A percentile compares a stretch with the other conserved stretches of the same genome.
These are phyloP conservation scores for Mamestra configurata DNA, from an alignment of 1,140 invertebrate genomes.

Conservation along the genomic window DNA sequence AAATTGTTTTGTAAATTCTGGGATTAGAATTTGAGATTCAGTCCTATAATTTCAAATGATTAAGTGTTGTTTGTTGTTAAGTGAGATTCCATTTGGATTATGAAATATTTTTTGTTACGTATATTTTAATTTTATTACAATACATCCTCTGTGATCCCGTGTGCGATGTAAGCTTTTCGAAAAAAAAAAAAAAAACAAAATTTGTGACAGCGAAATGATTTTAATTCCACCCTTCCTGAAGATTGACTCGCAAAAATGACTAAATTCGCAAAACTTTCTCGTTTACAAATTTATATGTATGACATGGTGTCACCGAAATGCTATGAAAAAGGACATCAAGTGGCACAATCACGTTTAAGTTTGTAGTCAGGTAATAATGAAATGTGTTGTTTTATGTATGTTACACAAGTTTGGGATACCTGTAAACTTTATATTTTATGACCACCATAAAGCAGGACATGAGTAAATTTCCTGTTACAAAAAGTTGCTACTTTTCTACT, in stretches of 20 bases:
- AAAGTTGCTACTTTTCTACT: constrained; percentile 9
- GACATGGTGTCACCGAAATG: neutral
- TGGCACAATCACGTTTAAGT: neutral
- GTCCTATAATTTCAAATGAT: too few relatives aligned
- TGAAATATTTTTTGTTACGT: too few relatives aligned
- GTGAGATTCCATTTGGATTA: too few relatives aligned
- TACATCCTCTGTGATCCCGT: neutral
- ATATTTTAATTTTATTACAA: neutral
- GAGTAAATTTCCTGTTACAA: constrained; percentile 7
- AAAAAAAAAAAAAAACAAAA: neutral
- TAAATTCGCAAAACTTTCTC: constrained; percentile 2
- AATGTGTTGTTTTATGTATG: constrained; percentile 42
- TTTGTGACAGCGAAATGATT: constrained; percentile 2
- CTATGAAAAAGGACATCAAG: constrained; percentile 8
- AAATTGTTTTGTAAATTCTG: too few relatives aligned
- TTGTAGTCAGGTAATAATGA: constrained; percentile 12
- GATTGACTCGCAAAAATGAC: constrained; percentile 12
- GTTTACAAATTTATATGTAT: neutral
- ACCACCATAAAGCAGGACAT: neutral
- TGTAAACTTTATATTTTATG: constrained; percentile 42
- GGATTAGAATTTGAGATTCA: too few relatives aligned
- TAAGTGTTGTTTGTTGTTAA: too few relatives aligned
- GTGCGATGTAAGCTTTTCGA: neutral
- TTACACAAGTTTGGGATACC: constrained; percentile 7
- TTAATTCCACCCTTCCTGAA: neutral